Evolutionary conservation across 2,113 vertebrate genomes (phyloP).

Genomic region (Marcusenius ussheri): DNA sequence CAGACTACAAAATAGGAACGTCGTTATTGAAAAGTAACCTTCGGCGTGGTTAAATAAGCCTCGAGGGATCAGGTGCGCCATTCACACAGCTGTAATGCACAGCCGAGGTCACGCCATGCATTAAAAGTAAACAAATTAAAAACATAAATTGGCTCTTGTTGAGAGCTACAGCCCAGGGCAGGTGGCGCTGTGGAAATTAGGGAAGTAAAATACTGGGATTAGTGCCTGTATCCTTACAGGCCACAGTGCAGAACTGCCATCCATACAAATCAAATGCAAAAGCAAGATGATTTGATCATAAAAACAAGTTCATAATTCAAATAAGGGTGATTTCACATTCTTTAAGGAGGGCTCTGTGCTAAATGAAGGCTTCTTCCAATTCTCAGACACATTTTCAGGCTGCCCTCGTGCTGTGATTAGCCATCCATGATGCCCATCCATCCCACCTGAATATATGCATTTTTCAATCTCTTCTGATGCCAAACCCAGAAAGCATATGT

Average conservation of each 20-base stretch:
- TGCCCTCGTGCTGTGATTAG: background rate
- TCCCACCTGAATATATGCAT: background rate
- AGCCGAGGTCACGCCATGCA: background rate
- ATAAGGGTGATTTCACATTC: background rate
- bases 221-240: background rate
- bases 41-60: background rate
- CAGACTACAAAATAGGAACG: background rate
- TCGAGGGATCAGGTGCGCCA: background rate
- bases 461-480: background rate
- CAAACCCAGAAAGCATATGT: background rate
- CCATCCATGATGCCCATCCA: background rate
- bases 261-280: constrained; percentile 2
- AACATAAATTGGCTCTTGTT: constrained; percentile 3
- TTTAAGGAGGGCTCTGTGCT: background rate
- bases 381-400: background rate
- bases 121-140: constrained; percentile 7
- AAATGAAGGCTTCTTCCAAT: background rate
- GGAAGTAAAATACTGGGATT: background rate
- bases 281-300: background rate
- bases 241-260: background rate
- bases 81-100: background rate
- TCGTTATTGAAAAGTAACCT: constrained; percentile 6
- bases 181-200: background rate
- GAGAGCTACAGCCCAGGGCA: background rate
- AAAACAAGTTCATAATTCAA: background rate